Evolutionary conservation across 2,113 vertebrate species (phyloP), one percentile per base, ranked within the genome.

Genomic region (Hippocampus comes): DNA sequence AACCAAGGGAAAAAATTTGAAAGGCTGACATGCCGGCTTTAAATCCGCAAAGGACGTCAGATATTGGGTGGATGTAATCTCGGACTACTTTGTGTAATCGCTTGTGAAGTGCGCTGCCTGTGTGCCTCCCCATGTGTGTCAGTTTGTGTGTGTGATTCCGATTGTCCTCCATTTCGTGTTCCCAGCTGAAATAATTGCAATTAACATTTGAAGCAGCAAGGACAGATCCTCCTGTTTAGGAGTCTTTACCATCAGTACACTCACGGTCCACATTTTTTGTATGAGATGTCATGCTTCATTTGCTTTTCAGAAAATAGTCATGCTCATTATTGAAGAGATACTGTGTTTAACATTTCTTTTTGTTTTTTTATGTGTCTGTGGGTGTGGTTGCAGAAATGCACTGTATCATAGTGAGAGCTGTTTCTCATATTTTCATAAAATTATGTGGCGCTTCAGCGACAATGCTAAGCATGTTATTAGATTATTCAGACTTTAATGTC

Each of bases 41-140:
- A 88, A 89, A 87, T 83, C 76, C 48, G 49, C 80, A 75, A 85
- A 88, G 84, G 82, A 89, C 74, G 78, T 79, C 84, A 79, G 81
- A 85, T 85, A 86, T 87, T 90, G 77, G 81, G 81, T 70, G 86
- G 83, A 87, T 88, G 84, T 86, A 85, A 88, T 86, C 86, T 88
- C 82, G 79, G 60, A 82, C 79, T 77, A 84, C 86, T 90, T 85
- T 84, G 81, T 88, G 83, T 88, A 84, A 86, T 85, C 67, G 75
- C 70, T 69, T 82, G 77, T 84, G 83, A 65, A 71, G 75, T 74
- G 70, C 43, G 43, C 64, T 68, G 72, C 73, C 4, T 66, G 65
- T 73, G 7, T 75, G 51, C n/a, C 9, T 66, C 5, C 30, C 49
- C 66, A 41, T 11, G 27, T 65, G 23, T 71, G 67, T 63, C 43